These are phyloP conservation scores for Pseudolaguvia tuberculata DNA, from an alignment of 2,113 vertebrate genomes.

Conservation along the genomic window DNA sequence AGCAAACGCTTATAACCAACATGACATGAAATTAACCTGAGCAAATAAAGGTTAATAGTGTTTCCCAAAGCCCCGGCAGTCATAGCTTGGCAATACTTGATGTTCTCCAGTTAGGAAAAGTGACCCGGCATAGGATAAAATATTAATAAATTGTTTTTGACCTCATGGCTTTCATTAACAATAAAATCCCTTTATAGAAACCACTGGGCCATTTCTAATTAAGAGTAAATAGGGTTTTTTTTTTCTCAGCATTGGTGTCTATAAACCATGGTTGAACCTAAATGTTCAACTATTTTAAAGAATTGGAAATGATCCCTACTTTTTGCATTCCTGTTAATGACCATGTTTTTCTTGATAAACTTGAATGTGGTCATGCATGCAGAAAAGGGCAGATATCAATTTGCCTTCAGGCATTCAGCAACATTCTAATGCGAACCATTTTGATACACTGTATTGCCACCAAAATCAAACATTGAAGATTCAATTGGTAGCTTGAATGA, in stretches of 20 bases:
- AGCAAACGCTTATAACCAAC: background rate
- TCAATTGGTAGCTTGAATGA: no score
- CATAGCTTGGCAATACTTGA: background rate
- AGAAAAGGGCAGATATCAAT: background rate
- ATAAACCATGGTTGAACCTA: background rate
- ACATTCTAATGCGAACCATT: background rate
- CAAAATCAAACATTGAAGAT: no score
- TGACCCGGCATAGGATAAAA: background rate
- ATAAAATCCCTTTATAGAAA: background rate
- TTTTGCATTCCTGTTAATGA: background rate
- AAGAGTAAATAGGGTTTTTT: background rate
- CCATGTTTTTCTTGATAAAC: background rate
- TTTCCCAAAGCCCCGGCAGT: background rate
- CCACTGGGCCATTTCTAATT: background rate
- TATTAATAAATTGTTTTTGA: background rate
- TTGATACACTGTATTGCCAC: background rate
- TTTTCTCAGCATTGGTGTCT: background rate
- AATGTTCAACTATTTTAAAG: no score
- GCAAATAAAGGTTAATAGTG: background rate
- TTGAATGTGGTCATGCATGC: background rate
- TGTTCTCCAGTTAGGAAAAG: background rate
- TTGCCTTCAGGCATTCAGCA: background rate
- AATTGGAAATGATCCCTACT: no score
- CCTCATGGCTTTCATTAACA: background rate
- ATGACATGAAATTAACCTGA: background rate